Conservation (phyloP, 2,888 invertebrate species). For the Phaonia tiefii region DNA sequence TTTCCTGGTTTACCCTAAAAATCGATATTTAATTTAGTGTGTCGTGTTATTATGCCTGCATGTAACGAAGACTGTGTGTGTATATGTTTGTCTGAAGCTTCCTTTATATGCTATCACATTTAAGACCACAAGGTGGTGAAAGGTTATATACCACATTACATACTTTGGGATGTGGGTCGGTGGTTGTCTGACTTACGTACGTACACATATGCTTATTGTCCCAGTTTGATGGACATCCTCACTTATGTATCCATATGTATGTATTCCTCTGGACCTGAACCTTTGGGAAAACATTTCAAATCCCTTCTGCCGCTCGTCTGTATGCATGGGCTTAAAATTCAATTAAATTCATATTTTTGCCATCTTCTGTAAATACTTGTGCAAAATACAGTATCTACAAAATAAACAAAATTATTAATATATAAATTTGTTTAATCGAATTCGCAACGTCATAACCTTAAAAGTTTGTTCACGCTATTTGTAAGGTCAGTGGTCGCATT, state of each 20-base stretch:
- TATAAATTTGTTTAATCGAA: too few species aligned
- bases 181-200: conserved; percentile 16
- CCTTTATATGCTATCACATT: conserved; percentile 50
- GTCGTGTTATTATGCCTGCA: conserved; percentile 43
- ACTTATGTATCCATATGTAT: conserved; percentile 3
- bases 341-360: conserved; percentile 55
- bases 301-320: too few species aligned
- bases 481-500: too few species aligned
- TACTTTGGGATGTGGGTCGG: conserved; percentile 3
- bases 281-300: neutral
- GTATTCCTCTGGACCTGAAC: neutral
- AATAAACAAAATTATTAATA: too few species aligned
- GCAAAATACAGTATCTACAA: too few species aligned
- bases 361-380: conserved; percentile 40
- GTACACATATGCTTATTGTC: conserved; percentile 44
- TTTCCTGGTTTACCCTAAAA: conserved; percentile 26
- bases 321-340: conserved; percentile 49
- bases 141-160: conserved; percentile 53
- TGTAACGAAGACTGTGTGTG: neutral
- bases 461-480: too few species aligned
- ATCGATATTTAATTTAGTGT: conserved; percentile 56
- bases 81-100: neutral
- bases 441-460: too few species aligned
- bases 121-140: conserved; percentile 62
- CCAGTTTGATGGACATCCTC: conserved; percentile 46